Base-by-base conservation (phyloP, 2,113 vertebrate species). In the Toxotes jaculatrix region DNA sequence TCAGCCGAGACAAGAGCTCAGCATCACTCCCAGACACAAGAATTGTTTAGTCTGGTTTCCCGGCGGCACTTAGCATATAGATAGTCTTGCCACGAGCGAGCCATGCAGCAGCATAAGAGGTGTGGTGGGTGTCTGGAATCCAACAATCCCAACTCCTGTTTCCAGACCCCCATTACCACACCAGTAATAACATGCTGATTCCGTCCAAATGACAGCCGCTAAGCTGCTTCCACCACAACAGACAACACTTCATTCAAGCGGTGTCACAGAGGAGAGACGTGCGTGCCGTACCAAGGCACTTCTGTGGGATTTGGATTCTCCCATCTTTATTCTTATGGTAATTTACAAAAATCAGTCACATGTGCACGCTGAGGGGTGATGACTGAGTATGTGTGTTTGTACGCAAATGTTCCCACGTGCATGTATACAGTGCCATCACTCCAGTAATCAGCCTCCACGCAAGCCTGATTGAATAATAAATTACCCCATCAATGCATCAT, bases 401-500 rank as follows among this genome's bases (percentile, higher is more conserved):
- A 2, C 56, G 68, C 85, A 61, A 55, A 73, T 59, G 56, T 72
- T 79, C 59, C 66, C 82, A 83, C 87, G 78, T 67, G 84, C 89
- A 91, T 77, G 56, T 84, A 87, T 84, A 80, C 72, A 32, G 74
- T 16, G 83, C 87, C 87, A 86, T 87, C 92, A 93, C 92, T 89
- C 61, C 78, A 91, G 91, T 88, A 95, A 96, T 96, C 95, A 95
- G 89, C 69, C 91, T 79, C 88, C 74, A 84, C 76, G 74, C 61
- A 59, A 83, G 82, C 88, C 80, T 95, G 94, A 96, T 94, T 95
- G 92, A 95, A 95, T 95, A 95, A 95, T 95, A 95, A 95, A 95
- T 93, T 91, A 95, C 89, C 90, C 93, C 93, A 94, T 95, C 95
- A 93, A 94, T 91, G 92, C 93, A 93, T 95, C 94, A 95, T 96